Base-by-base conservation (phyloP, 2,888 invertebrate genomes). In the Spisula solida region DNA sequence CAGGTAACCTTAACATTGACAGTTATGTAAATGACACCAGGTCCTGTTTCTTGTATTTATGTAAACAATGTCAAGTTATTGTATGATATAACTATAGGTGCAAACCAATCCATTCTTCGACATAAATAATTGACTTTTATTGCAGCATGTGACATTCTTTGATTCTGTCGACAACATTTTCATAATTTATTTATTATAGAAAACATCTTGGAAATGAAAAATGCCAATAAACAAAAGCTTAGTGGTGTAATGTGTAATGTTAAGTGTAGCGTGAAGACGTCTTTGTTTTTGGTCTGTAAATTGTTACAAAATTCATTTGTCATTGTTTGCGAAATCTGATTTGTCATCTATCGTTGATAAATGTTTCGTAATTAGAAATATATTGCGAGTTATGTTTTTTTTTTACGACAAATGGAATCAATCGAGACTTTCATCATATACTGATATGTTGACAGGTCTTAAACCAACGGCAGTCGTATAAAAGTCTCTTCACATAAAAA, bases 331-430 rank as follows among this genome's bases (percentile, higher is more conserved):
- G 25, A 66, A 66, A 25, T n/a, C 60, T 66, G 60, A 66, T 66
- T n/a, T 25, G 60, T 66, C 60, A 66, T n/a, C 60, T 25, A 66
- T 25, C 25, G 60, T 66, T 66, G 60, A 25, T 60, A 25, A 66
- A 66, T 66, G 25, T 10, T 6, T 66, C 4, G 60, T 66, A n/a
- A 66, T 66, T 25, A n/a, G 25, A 66, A 25, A 5, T 10, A 66
- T 10, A 66, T 66, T 66, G 60, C n/a, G 60, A 25, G 2, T 1
- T 25, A 25, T n/a, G 25, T 25, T 10, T 66, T 66, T 56, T 56
- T 66, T 60, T 20, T 25, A 25, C 20, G n/a, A n/a, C 60, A 66
- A 66, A 66, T 66, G 60, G 60, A 66, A 66, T 66, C 60, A 66
- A 25, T 66, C 60, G 12, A 41, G 60, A 12, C 6, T 66, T 66